Conservation (phyloP, 2,113 vertebrate genomes). For the Pterocles orientalis region DNA sequence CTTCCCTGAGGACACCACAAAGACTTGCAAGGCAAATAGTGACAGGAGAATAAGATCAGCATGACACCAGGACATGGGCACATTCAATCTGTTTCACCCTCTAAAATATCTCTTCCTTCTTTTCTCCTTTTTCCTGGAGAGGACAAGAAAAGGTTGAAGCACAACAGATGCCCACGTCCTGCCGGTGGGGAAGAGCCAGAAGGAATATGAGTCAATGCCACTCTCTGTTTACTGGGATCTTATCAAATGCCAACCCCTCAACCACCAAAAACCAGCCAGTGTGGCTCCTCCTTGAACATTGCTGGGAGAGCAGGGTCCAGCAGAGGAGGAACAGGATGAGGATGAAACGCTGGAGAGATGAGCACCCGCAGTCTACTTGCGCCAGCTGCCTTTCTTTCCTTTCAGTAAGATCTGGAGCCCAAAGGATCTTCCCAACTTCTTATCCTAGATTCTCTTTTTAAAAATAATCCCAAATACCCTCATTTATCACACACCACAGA, state of each 20-base stretch:
- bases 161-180: neutral
- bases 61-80: neutral
- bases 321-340: neutral
- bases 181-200: neutral
- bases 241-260: neutral
- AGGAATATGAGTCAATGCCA: neutral
- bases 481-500: neutral
- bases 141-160: neutral
- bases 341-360: neutral
- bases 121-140: neutral
- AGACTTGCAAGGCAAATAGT: neutral
- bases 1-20: neutral
- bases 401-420: neutral
- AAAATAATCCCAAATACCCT: neutral
- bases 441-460: neutral
- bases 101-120: neutral
- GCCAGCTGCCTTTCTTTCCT: neutral
- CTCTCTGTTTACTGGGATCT: neutral
- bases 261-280: neutral
- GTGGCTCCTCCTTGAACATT: neutral
- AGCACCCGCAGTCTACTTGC: neutral
- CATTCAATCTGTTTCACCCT: neutral
- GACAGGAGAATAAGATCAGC: neutral
- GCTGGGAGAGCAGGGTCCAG: neutral
- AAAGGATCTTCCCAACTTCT: neutral